Evolutionary conservation across 2,888 invertebrate species (phyloP).

Genomic region (Phyto melanocephala): DNA sequence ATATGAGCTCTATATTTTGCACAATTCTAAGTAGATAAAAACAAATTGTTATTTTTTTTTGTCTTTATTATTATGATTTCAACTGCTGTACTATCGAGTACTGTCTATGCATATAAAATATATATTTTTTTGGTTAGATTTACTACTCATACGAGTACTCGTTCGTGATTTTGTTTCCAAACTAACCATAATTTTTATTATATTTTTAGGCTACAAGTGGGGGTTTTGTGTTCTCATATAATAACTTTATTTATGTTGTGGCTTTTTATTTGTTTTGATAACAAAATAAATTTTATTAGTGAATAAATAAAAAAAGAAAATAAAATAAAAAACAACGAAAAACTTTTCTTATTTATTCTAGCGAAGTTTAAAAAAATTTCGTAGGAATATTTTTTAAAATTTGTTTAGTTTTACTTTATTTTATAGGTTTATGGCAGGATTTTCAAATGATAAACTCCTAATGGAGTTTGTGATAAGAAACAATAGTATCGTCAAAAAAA

Average conservation of each 20-base stretch:
- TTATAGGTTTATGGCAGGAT: slow-evolving; percentile 24
- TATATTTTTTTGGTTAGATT: slow-evolving; percentile 35
- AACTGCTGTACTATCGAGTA: not conserved
- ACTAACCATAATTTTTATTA: slow-evolving; percentile 29
- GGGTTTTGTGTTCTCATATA: not conserved
- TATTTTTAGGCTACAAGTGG: slow-evolving; percentile 15
- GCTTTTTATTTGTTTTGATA: slow-evolving; percentile 51
- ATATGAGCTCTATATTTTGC: not conserved
- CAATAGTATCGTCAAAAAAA: not conserved
- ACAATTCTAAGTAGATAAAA: slow-evolving; percentile 29
- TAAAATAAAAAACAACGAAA: not conserved
- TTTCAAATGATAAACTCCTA: slow-evolving; percentile 31
- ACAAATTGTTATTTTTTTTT: not conserved
- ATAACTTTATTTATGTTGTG: not conserved
- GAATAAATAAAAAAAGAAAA: not conserved
- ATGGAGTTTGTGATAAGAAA: not conserved
- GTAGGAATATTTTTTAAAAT: slow-evolving; percentile 2
- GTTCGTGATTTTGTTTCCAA: slow-evolving; percentile 16
- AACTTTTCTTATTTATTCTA: slow-evolving; percentile 42
- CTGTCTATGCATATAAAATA: not conserved
- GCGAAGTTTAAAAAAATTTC: slow-evolving; percentile 21
- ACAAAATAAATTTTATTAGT: slow-evolving; percentile 28
- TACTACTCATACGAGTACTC: not conserved
- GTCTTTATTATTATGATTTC: not conserved
- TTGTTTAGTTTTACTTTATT: slow-evolving; percentile 17